phyloP scores from a whole-genome alignment of 2,888 invertebrate species.

The Apodemia mormo region DNA sequence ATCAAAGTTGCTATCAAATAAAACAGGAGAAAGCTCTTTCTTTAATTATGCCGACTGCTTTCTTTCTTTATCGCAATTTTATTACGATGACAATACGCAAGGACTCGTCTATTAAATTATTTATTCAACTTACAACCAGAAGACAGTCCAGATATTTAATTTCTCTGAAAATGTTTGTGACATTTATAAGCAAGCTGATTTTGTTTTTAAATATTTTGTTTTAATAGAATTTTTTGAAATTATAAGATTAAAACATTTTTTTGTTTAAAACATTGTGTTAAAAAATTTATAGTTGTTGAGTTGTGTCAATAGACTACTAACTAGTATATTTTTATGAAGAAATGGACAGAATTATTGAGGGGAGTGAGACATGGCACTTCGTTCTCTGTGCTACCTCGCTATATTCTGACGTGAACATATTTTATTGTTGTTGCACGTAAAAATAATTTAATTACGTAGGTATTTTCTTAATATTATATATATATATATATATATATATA shows the following conservation, averaged over 20 bases:
- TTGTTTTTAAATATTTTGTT: not conserved
- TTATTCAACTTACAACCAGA: slow-evolving; percentile 53
- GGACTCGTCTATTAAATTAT: slow-evolving; percentile 68
- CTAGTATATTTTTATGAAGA: too few relatives aligned
- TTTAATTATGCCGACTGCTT: slow-evolving; percentile 69
- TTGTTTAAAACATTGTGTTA: not conserved
- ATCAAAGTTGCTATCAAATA: slow-evolving; percentile 50
- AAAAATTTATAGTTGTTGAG: too few relatives aligned
- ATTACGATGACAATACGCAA: slow-evolving; percentile 73
- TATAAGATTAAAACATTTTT: not conserved
- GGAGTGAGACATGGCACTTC: too few relatives aligned
- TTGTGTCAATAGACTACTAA: too few relatives aligned
- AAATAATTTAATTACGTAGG: too few relatives aligned
- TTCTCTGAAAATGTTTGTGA: slow-evolving; percentile 18
- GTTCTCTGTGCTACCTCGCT: too few relatives aligned
- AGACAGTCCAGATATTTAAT: slow-evolving; percentile 26
- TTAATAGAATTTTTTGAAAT: not conserved
- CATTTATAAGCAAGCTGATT: not conserved
- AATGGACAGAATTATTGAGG: too few relatives aligned
- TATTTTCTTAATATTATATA: too few relatives aligned
- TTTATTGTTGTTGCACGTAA: too few relatives aligned
- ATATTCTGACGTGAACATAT: too few relatives aligned
- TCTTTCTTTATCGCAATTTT: slow-evolving; percentile 72
- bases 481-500: too few relatives aligned
- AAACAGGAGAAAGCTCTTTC: slow-evolving; percentile 58